A percentile compares a stretch with the other conserved stretches of the same genome.
phyloP scores from a whole-genome alignment of 2,888 invertebrate species.

The Melinaea menophilus region DNA sequence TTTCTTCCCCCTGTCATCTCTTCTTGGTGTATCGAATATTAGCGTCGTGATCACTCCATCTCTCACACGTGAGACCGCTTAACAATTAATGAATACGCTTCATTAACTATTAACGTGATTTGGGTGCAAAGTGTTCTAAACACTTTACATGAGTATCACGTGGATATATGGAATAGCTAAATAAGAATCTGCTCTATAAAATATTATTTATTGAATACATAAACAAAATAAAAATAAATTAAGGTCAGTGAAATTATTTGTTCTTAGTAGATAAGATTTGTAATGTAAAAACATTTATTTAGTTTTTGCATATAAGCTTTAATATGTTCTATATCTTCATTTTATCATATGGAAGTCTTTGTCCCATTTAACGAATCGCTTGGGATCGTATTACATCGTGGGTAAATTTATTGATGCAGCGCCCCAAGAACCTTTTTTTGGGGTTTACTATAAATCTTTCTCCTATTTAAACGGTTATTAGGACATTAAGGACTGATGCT shows the following conservation, averaged over 20 bases:
- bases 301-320: constrained; percentile 4
- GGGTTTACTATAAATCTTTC: constrained; percentile 72
- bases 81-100: neutral
- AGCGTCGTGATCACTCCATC: neutral
- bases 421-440: constrained; percentile 69
- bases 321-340: constrained; percentile 45
- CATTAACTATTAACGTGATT: constrained; percentile 1
- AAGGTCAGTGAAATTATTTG: too few species aligned
- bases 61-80: neutral
- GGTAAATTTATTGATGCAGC: constrained; percentile 71
- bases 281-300: neutral
- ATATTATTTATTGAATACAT: neutral
- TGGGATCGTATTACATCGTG: constrained; percentile 72
- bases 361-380: constrained; percentile 68
- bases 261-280: too few species aligned
- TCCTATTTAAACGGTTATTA: constrained; percentile 74
- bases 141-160: too few species aligned
- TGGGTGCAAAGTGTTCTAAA: neutral
- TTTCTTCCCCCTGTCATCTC: neutral
- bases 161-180: neutral
- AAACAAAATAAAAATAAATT: neutral
- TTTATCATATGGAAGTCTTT: constrained; percentile 70
- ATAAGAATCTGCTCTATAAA: neutral
- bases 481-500: constrained; percentile 63
- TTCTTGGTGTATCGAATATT: neutral